Percentiles rank a stretch among this genome's conserved stretches.
Conservation (phyloP, 2,888 invertebrate species). For the Operophtera brumata region DNA sequence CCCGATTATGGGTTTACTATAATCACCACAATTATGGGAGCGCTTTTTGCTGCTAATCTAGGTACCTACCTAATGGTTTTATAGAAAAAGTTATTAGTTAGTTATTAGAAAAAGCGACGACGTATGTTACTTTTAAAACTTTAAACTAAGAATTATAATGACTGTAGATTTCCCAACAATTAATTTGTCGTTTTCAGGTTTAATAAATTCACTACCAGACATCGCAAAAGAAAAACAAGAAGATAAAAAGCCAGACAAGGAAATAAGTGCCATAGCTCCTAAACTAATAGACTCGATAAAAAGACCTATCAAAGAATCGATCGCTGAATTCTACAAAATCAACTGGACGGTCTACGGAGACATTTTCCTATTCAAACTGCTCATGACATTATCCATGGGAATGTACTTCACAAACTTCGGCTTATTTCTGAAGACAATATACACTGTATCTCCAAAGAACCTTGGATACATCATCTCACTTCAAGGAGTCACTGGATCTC, state of each 20-base stretch:
- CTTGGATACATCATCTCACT: conserved; percentile 79
- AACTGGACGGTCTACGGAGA: conserved; percentile 78
- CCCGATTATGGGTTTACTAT: conserved; percentile 74
- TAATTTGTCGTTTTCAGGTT: conserved; percentile 39
- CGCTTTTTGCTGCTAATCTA: conserved; percentile 43
- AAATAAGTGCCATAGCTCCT: conserved; percentile 24
- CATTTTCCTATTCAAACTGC: conserved; percentile 71
- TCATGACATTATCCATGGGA: conserved; percentile 70
- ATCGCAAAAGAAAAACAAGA: conserved; percentile 31
- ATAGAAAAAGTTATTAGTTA: too few relatives aligned
- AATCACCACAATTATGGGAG: conserved; percentile 52
- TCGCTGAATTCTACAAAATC: conserved; percentile 65
- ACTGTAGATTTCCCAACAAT: neutral
- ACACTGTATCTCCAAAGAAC: conserved; percentile 64
- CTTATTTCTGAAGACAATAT: conserved; percentile 66
- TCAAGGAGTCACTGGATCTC: conserved; percentile 67
- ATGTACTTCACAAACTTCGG: conserved; percentile 74
- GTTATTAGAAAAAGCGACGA: neutral
- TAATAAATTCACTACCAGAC: conserved; percentile 42
- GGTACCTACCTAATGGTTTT: conserved; percentile 44
- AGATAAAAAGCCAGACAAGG: conserved; percentile 17
- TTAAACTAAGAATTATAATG: too few relatives aligned
- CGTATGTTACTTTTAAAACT: neutral
- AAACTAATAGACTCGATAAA: conserved; percentile 38
- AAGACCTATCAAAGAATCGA: conserved; percentile 49